These are phyloP conservation scores for Helostoma temminkii DNA, from an alignment of 2,797 vertebrate genomes.

Conservation along the genomic window DNA sequence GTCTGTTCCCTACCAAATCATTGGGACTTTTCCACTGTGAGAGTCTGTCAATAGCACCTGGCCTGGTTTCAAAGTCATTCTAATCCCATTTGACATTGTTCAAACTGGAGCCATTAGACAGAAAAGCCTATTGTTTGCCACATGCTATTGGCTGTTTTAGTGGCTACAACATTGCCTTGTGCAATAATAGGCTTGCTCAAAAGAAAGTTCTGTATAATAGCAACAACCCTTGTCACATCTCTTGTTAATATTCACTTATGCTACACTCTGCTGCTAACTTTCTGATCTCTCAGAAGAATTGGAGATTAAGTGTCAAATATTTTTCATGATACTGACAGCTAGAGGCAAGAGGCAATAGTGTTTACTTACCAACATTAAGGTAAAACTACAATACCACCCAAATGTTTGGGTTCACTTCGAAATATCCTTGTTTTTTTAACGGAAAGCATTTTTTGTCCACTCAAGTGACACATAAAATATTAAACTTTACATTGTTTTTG, in stretches of 20 bases:
- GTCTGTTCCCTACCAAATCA: conserved; percentile 36
- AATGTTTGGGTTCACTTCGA: no score
- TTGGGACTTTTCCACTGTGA: conserved; percentile 46
- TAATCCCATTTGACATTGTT: conserved; percentile 73
- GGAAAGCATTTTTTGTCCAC: no score
- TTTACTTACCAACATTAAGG: no score
- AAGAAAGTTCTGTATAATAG: conserved; percentile 53
- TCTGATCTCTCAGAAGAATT: conserved; percentile 6
- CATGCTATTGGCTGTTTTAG: conserved; percentile 32
- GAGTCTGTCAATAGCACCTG: conserved; percentile 67
- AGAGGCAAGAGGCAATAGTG: no score
- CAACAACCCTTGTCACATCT: background rate
- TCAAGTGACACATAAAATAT: no score
- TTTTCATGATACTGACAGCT: background rate
- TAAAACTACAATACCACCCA: no score
- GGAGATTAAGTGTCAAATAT: conserved; percentile 11
- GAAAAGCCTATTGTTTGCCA: conserved; percentile 54
- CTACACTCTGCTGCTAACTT: no score
- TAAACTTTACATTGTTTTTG: no score
- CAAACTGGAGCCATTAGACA: conserved; percentile 65
- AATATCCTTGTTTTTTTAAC: no score
- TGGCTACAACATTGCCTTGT: conserved; percentile 32
- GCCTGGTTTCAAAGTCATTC: conserved; percentile 70
- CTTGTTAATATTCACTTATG: conserved; percentile 9
- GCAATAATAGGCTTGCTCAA: conserved; percentile 53